These are phyloP conservation scores for Drosophila pseudotakahashii DNA, from an alignment of 2,888 invertebrate genomes.

Conservation along the genomic window DNA sequence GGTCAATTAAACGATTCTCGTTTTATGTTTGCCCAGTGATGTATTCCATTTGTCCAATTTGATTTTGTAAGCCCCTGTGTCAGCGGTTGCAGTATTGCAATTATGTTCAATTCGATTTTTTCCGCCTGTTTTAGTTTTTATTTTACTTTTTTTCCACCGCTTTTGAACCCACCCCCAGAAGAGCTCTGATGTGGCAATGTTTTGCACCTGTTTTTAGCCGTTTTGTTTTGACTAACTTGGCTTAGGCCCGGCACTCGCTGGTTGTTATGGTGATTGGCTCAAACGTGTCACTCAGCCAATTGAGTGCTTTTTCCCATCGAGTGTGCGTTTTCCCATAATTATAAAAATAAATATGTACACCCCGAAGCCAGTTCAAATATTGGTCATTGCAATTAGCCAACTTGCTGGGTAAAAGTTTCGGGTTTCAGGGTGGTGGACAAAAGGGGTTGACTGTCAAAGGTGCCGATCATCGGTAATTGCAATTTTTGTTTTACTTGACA, in stretches of 20 bases:
- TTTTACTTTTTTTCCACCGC: slow-evolving; percentile 16
- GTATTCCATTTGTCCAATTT: slow-evolving; percentile 45
- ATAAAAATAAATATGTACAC: slow-evolving; percentile 51
- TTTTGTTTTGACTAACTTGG: slow-evolving; percentile 74
- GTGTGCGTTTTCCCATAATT: slow-evolving; percentile 63
- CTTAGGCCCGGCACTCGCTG: slow-evolving; percentile 43
- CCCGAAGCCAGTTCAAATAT: slow-evolving; percentile 63
- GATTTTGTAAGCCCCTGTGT: slow-evolving; percentile 33
- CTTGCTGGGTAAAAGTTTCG: slow-evolving; percentile 53
- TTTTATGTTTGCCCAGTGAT: slow-evolving; percentile 65
- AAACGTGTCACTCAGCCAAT: slow-evolving; percentile 36
- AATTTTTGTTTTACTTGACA: slow-evolving; percentile 10
- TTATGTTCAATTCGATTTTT: slow-evolving; percentile 67
- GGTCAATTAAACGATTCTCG: slow-evolving; percentile 73
- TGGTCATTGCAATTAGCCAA: slow-evolving; percentile 73
- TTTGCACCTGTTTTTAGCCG: slow-evolving; percentile 72
- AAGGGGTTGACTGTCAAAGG: slow-evolving; percentile 6
- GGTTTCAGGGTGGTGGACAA: slow-evolving; percentile 39
- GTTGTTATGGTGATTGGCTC: slow-evolving; percentile 75
- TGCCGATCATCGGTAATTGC: slow-evolving; percentile 9
- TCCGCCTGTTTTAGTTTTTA: slow-evolving; percentile 3
- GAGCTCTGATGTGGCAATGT: slow-evolving; percentile 42
- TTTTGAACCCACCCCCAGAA: slow-evolving; percentile 53
- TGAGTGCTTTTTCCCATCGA: slow-evolving; percentile 43
- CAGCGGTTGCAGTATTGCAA: slow-evolving; percentile 68